Percentiles rank a stretch among this genome's conserved stretches.
Conservation (phyloP, 2,888 invertebrate genomes). For the Bhutanitis thaidina region DNA sequence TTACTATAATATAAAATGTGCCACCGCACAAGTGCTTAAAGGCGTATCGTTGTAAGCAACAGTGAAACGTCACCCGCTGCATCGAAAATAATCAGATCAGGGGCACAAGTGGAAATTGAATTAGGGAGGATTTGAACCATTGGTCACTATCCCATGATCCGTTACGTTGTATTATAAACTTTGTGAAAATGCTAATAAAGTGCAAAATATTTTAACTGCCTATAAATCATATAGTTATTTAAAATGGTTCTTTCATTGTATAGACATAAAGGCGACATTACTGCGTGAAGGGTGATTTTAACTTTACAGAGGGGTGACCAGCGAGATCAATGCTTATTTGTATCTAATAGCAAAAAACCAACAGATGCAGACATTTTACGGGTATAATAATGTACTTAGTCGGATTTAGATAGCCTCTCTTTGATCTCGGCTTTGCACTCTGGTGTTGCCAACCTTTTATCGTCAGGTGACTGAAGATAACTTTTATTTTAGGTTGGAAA, state of each 20-base stretch:
- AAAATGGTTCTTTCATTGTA: conserved; percentile 19
- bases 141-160: conserved; percentile 28
- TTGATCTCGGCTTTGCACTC: conserved; percentile 61
- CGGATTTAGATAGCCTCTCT: conserved; percentile 67
- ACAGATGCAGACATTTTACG: conserved; percentile 78
- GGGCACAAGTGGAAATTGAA: conserved; percentile 69
- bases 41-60: conserved; percentile 35
- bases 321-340: conserved; percentile 72
- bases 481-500: conserved; percentile 37
- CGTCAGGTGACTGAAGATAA: conserved; percentile 40
- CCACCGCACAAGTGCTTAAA: conserved; percentile 32
- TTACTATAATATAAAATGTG: conserved; percentile 1
- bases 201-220: conserved; percentile 13
- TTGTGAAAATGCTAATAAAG: neutral
- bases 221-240: neutral
- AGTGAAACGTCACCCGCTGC: conserved; percentile 52
- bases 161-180: conserved; percentile 15
- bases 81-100: conserved; percentile 68
- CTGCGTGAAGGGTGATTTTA: neutral
- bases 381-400: conserved; percentile 76
- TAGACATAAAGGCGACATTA: conserved; percentile 23
- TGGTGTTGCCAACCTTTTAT: conserved; percentile 33
- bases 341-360: conserved; percentile 75
- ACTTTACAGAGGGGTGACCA: conserved; percentile 45
- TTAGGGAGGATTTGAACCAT: conserved; percentile 69